phyloP scores from a whole-genome alignment of 1,140 invertebrate species.

The Drosophila sp. region DNA sequence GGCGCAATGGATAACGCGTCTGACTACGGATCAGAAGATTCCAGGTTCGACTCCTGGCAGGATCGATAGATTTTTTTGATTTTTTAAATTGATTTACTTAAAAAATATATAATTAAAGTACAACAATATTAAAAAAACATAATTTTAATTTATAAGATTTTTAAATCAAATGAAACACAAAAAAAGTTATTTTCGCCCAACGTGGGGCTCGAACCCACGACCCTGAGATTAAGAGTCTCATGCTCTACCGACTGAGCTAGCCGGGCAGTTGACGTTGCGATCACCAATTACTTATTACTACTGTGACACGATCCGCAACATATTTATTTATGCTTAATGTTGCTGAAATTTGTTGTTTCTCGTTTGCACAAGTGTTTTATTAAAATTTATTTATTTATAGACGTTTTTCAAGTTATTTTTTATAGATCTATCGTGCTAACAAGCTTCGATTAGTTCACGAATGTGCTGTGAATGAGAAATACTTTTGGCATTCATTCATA shows the following conservation, averaged over 20 bases:
- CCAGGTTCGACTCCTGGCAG: slow-evolving; percentile 90
- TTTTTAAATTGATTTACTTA: slow-evolving; percentile 18
- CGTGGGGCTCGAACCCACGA: slow-evolving; percentile 96
- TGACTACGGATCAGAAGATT: slow-evolving; percentile 90
- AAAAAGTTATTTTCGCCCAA: slow-evolving; percentile 88
- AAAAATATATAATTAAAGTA: neutral
- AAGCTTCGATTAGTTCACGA: neutral
- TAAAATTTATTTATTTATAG: slow-evolving; percentile 8
- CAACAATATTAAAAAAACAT: slow-evolving; percentile 7
- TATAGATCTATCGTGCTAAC: neutral
- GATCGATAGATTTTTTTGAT: slow-evolving; percentile 83
- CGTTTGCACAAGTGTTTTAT: slow-evolving; percentile 2
- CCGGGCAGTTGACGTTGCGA: slow-evolving; percentile 85
- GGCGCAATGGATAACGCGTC: slow-evolving; percentile 90
- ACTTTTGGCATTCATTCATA: slow-evolving; percentile 39
- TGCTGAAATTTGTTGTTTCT: neutral
- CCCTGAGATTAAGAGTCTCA: slow-evolving; percentile 97
- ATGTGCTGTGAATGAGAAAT: slow-evolving; percentile 3
- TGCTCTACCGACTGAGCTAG: slow-evolving; percentile 96
- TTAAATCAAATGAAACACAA: slow-evolving; percentile 28
- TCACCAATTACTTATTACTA: slow-evolving; percentile 15
- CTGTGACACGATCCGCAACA: neutral
- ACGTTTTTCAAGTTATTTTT: neutral
- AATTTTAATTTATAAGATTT: slow-evolving; percentile 1
- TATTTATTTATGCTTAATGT: neutral